Conservation (phyloP, 2,113 vertebrate species). For the Ailurus styani region DNA sequence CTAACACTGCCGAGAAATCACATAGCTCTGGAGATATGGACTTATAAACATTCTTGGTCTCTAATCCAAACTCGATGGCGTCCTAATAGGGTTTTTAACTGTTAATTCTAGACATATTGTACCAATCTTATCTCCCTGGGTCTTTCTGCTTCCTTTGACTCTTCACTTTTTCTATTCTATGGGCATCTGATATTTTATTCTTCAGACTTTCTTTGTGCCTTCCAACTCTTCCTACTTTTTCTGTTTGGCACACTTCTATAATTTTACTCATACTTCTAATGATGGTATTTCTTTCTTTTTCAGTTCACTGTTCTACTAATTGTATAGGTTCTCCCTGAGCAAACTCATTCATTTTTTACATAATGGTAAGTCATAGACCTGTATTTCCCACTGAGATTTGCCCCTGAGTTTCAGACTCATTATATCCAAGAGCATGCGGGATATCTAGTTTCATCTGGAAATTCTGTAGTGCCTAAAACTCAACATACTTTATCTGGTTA, state of each 20-base stretch:
- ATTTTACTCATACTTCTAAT: background rate
- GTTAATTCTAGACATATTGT: background rate
- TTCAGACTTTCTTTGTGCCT: background rate
- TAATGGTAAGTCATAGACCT: background rate
- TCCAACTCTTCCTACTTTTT: background rate
- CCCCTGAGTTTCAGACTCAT: background rate
- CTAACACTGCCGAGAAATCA: background rate
- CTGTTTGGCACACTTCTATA: background rate
- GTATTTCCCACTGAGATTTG: background rate
- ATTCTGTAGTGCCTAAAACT: background rate
- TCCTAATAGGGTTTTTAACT: background rate
- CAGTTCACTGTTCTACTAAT: background rate
- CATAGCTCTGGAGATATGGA: background rate
- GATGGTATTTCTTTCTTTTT: background rate
- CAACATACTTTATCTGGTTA: background rate
- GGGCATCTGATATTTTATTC: background rate
- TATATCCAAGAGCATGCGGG: background rate
- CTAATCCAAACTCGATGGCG: background rate
- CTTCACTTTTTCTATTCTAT: background rate
- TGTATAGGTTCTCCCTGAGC: background rate
- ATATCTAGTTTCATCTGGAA: background rate
- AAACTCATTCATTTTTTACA: background rate
- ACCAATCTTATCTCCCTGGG: background rate
- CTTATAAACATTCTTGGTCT: background rate
- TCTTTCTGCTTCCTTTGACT: background rate